Conservation (phyloP, 2,888 invertebrate genomes). For the Netelia melanura region DNA sequence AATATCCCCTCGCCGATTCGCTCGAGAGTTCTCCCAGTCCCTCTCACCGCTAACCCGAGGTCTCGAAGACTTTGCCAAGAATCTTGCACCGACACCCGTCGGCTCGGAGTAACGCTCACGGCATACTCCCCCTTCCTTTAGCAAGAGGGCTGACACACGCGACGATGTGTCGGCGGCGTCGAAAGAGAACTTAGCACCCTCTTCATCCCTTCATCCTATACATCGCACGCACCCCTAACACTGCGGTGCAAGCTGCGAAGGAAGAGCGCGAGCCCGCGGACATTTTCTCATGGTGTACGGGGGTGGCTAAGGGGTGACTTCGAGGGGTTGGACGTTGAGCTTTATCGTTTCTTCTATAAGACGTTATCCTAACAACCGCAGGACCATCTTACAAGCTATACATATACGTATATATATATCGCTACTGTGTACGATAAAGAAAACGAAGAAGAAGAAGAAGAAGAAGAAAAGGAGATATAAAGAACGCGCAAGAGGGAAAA, state of each 20-base stretch:
- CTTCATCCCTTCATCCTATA: slow-evolving; percentile 16
- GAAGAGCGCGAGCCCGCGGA: slow-evolving; percentile 5
- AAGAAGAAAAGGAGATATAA: not conserved
- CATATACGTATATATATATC: not conserved
- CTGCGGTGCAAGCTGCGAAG: slow-evolving; percentile 4
- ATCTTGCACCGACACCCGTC: slow-evolving; percentile 27
- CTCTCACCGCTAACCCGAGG: slow-evolving; percentile 1
- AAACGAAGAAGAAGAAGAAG: not conserved
- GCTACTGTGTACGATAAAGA: too few species aligned
- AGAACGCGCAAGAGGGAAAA: not conserved
- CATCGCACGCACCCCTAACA: not conserved
- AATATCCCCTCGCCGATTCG: slow-evolving; percentile 18
- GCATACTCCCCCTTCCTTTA: not conserved
- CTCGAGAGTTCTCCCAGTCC: slow-evolving; percentile 17
- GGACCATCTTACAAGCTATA: not conserved
- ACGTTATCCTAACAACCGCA: not conserved
- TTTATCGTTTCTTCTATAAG: slow-evolving; percentile 33
- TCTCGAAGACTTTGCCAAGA: slow-evolving; percentile 52
- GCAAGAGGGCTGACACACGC: slow-evolving; percentile 1
- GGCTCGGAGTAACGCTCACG: slow-evolving; percentile 5
- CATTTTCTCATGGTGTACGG: slow-evolving; percentile 12
- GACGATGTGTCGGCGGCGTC: slow-evolving; percentile 29
- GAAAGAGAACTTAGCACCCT: slow-evolving; percentile 45
- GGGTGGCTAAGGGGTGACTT: too few species aligned
- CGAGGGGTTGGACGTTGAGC: slow-evolving; percentile 24